Percentiles rank a stretch among this genome's conserved stretches.
Conservation (phyloP, 2,113 vertebrate genomes). For the Crotalus viridis region DNA sequence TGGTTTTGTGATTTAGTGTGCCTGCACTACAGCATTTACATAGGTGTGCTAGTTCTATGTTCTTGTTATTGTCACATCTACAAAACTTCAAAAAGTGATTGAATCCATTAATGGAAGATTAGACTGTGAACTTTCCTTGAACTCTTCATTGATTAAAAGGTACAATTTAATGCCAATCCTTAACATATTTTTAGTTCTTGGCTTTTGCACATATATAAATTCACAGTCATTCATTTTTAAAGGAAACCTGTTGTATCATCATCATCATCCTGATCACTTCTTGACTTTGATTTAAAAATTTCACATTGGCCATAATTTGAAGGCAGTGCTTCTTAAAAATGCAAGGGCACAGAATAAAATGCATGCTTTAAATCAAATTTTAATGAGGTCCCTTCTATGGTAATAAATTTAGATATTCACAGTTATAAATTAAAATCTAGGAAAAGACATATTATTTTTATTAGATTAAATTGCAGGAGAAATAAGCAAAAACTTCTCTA, state of each 20-base stretch:
- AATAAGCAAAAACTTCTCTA: neutral
- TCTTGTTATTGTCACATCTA: neutral
- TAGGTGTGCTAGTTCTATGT: neutral
- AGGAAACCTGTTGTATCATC: accelerated
- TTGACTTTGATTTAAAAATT: neutral
- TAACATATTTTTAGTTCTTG: neutral
- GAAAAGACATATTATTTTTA: neutral
- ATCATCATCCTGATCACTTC: neutral
- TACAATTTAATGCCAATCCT: neutral
- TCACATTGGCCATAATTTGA: neutral
- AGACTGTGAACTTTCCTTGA: neutral
- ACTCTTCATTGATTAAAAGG: neutral
- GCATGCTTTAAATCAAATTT: constrained; percentile 1
- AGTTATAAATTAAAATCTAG: neutral
- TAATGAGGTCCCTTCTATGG: constrained; percentile 3
- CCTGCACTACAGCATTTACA: neutral
- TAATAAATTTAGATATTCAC: constrained; percentile 21
- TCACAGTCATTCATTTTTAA: neutral
- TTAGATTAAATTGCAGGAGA: neutral
- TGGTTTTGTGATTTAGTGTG: neutral
- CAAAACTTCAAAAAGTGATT: neutral
- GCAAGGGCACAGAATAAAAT: neutral
- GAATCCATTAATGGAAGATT: neutral
- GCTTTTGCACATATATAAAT: neutral
- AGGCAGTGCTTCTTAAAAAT: neutral